Conservation (phyloP, 1,140 invertebrate species). For the Uloborus diversus region DNA sequence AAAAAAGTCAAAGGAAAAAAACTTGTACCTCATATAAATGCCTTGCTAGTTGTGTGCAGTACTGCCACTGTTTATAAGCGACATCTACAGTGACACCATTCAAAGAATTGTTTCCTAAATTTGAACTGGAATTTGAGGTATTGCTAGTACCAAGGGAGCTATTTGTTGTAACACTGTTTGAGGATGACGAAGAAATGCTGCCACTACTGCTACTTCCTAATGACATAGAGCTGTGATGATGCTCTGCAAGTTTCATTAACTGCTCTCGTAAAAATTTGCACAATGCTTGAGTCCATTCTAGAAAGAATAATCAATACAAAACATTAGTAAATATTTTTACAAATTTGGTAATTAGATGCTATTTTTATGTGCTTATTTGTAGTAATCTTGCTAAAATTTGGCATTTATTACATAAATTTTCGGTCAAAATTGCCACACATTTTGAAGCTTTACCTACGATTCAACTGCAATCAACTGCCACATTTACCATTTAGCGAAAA, state of each 20-base stretch:
- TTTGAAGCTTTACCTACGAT: too few relatives aligned
- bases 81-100: constrained; percentile 63
- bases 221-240: constrained; percentile 71
- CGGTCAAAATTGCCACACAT: too few relatives aligned
- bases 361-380: too few relatives aligned
- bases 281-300: constrained; percentile 92
- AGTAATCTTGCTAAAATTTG: too few relatives aligned
- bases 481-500: too few relatives aligned
- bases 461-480: too few relatives aligned
- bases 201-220: not conserved
- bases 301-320: constrained; percentile 61
- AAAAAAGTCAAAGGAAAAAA: not conserved
- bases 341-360: not conserved
- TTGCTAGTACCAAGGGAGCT: not conserved
- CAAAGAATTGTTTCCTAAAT: constrained; percentile 24
- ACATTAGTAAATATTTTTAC: not conserved
- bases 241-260: constrained; percentile 85
- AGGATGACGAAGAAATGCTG: not conserved
- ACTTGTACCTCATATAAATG: constrained; percentile 85
- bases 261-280: constrained; percentile 93
- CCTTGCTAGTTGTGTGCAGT: constrained; percentile 86
- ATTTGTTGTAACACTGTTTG: constrained; percentile 8
- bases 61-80: constrained; percentile 86
- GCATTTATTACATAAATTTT: too few relatives aligned
- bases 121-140: constrained; percentile 22